A percentile compares a stretch with the other conserved stretches of the same genome.
These are phyloP conservation scores for Spodoptera litura DNA, from an alignment of 1,140 invertebrate species.

Conservation along the genomic window DNA sequence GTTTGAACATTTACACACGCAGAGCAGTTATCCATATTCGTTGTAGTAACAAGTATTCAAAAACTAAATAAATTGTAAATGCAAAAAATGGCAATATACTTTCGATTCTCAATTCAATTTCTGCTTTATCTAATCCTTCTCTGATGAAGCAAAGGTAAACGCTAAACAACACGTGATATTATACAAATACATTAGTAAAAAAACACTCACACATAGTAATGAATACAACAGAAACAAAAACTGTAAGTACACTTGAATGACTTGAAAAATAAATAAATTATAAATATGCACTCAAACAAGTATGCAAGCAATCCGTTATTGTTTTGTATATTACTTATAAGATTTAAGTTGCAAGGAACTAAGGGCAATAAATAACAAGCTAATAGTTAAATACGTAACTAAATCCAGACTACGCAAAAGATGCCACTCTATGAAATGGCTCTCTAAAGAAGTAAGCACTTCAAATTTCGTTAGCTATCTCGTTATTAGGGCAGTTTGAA, in stretches of 20 bases:
- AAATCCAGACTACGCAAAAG: slow-evolving; percentile 17
- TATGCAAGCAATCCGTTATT: slow-evolving; percentile 68
- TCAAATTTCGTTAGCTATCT: slow-evolving; percentile 27
- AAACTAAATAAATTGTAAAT: slow-evolving; percentile 80
- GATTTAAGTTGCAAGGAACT: slow-evolving; percentile 10
- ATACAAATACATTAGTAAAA: slow-evolving; percentile 60
- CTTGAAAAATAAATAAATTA: slow-evolving; percentile 74
- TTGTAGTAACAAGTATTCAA: slow-evolving; percentile 74
- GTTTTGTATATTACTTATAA: slow-evolving; percentile 5
- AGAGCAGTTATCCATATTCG: slow-evolving; percentile 71
- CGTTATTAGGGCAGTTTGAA: slow-evolving; percentile 17
- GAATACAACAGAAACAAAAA: slow-evolving; percentile 59
- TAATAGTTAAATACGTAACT: slow-evolving; percentile 32
- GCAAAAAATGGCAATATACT: slow-evolving; percentile 83
- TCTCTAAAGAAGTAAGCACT: not conserved
- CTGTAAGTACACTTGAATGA: slow-evolving; percentile 64
- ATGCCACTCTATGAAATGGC: slow-evolving; percentile 23
- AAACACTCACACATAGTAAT: slow-evolving; percentile 66
- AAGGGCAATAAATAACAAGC: slow-evolving; percentile 35
- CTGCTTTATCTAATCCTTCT: slow-evolving; percentile 56
- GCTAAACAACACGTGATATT: slow-evolving; percentile 56
- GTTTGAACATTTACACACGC: slow-evolving; percentile 69
- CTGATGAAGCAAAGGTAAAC: slow-evolving; percentile 62
- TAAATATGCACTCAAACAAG: slow-evolving; percentile 71
- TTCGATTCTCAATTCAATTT: slow-evolving; percentile 67